phyloP scores from a whole-genome alignment of 2,888 invertebrate species.

The Scrobipalpa costella region DNA sequence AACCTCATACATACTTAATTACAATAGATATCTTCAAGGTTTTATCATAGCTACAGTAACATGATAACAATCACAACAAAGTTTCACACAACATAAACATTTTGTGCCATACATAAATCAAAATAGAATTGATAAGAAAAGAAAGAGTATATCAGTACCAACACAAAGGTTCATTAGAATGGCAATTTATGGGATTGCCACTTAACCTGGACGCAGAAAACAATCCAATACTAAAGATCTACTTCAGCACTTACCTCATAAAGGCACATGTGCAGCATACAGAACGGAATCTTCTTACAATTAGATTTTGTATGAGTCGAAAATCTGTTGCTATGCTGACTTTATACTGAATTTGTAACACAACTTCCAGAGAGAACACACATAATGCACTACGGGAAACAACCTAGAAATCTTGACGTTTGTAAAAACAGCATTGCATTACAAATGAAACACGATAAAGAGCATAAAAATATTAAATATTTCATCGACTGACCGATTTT shows the following conservation, averaged over 20 bases:
- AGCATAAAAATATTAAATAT: background rate
- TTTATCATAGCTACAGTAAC: background rate
- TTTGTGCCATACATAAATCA: background rate
- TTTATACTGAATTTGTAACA: conserved; percentile 54
- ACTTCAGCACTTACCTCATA: conserved; percentile 58
- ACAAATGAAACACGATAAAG: background rate
- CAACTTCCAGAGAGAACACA: background rate
- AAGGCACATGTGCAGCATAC: conserved; percentile 56
- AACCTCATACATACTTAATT: background rate
- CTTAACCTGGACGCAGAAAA: too few relatives aligned
- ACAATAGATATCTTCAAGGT: background rate
- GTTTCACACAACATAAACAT: background rate
- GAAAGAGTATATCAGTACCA: conserved; percentile 25
- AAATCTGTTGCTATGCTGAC: conserved; percentile 78
- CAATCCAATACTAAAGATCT: conserved; percentile 12
- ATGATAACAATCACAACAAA: background rate
- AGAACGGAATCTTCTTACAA: conserved; percentile 52
- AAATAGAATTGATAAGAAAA: background rate
- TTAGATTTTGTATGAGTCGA: conserved; percentile 58
- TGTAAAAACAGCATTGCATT: background rate
- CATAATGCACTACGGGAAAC: background rate
- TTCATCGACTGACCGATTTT: background rate
- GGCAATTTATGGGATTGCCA: background rate
- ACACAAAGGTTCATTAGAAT: conserved; percentile 38
- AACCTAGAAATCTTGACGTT: background rate